Evolutionary conservation across 2,888 invertebrate genomes (phyloP), one percentile per base, ranked within the genome.

Genomic region (Cephalotes varians): DNA sequence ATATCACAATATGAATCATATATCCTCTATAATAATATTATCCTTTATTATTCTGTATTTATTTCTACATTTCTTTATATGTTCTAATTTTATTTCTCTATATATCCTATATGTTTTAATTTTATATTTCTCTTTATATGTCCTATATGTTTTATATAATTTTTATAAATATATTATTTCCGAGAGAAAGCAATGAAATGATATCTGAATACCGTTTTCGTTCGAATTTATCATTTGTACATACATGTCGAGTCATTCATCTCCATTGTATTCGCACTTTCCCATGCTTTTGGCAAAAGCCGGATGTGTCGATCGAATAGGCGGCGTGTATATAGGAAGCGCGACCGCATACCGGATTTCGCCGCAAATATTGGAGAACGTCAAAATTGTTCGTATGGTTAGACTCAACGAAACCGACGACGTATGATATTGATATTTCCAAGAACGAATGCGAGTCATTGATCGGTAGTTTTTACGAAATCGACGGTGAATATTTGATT

Each of bases 361-460:
- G 21, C 40, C 40, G 12, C 44, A 69, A 77, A 21, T 77, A 77
- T 77, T 21, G 77, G 69, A 67, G 31, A 69, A 69, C 18, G 56
- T 69, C 56, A 54, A 77, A 77, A 77, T 77, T 18, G 56, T n/a
- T 77, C 67, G 5, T 15, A 40, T 28, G 56, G 77, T 69, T 69
- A 67, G 9, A 77, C 54, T 40, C 67, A 56, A 64, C 44, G 49
- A 25, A 74, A 18, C 34, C 47, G 18, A 62, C 40, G 18, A 25
- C 28, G 10, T n/a, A 21, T 25, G 25, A 21, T 21, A 9, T 31
- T 25, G 44, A 37, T 62, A 37, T 12, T 31, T 47, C 25, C 49
- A 37, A 47, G 31, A 49, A 73, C 15, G 47, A 49, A 49, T n/a
- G 65, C 31, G 31, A 73, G 31, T 73, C 25, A 64, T 74, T 64